Evolutionary conservation across 2,888 invertebrate species (phyloP), one percentile per base, ranked within the genome.

Genomic region (Acleris holmiana): DNA sequence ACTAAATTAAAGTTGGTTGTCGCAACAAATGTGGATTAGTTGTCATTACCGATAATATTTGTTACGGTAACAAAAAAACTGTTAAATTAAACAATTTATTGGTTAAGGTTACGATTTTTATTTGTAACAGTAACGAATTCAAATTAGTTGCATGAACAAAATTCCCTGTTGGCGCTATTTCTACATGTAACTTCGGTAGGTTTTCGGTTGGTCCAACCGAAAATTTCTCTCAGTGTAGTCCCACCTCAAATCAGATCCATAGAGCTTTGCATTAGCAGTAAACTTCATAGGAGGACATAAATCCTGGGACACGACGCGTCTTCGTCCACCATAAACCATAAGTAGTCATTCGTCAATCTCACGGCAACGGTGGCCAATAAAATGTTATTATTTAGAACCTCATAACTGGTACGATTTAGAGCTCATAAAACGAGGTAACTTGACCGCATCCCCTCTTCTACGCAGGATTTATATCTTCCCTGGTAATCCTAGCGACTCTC

Each of bases 361-460:
- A 81, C 80, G 77, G 80, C 79, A 80, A 80, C 79, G 75, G 84
- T 80, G 83, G 78, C 83, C 86, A 86, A 86, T 91, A 89, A 91
- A 91, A 87, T 78, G 76, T 85, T 87, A 90, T 88, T 91, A 90
- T 90, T 91, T 90, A 89, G 85, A 79, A 86, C 85, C 88, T 86
- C 88, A 90, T 91, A 90, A 91, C 87, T 76, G 75, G 71, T 70
- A 83, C 85, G 91, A 89, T 91, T 91, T 91, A 91, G 78, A 78
- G 86, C 69, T 79, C 86, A 81, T 91, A 91, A 91, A 91, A 80
- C 76, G 75, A 80, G 79, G 76, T 74, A 73, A 82, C 82, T 76
- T 82, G 80, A 83, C 84, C 84, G 78, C 83, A 84, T 79, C 82
- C 79, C 41, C 72, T 73, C 70, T 74, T 40, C 70, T 67, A 69